phyloP scores from a whole-genome alignment of 1,140 invertebrate genomes.

The Leguminivora glycinivorella region DNA sequence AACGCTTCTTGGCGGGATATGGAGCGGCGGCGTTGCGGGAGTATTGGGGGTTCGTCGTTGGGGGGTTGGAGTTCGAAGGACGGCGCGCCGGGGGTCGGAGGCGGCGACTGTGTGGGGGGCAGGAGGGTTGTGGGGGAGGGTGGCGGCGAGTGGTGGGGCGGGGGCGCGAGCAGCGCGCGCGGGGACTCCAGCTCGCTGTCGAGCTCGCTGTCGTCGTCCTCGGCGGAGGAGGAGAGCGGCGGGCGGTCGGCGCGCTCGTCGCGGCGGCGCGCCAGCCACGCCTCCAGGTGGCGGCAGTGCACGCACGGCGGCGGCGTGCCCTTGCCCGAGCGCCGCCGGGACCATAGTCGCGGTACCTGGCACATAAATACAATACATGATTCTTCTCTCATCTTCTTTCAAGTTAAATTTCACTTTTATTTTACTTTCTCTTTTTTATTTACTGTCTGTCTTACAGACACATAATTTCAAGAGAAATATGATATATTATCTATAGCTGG shows the following conservation, averaged over 20 bases:
- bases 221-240: constrained; percentile 74
- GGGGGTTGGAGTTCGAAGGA: constrained; percentile 79
- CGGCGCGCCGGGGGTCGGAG: constrained; percentile 76
- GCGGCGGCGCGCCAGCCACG: constrained; percentile 79
- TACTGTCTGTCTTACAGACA: no score
- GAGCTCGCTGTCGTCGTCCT: constrained; percentile 80
- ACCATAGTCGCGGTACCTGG: constrained; percentile 82
- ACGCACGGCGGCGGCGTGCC: constrained; percentile 83
- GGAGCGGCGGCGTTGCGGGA: constrained; percentile 80
- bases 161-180: constrained; percentile 85
- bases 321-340: constrained; percentile 81
- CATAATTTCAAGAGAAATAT: no score
- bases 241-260: constrained; percentile 77
- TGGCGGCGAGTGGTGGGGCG: constrained; percentile 72
- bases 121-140: constrained; percentile 66
- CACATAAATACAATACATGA: constrained; percentile 25
- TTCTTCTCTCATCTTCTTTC: no score
- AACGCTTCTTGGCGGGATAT: constrained; percentile 89
- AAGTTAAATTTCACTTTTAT: no score
- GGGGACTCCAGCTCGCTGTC: constrained; percentile 75
- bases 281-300: constrained; percentile 83
- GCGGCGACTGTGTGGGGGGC: constrained; percentile 75
- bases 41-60: constrained; percentile 65
- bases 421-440: no score
- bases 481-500: no score